phyloP scores from a whole-genome alignment of 2,797 vertebrate species.

The Hipposideros larvatus region DNA sequence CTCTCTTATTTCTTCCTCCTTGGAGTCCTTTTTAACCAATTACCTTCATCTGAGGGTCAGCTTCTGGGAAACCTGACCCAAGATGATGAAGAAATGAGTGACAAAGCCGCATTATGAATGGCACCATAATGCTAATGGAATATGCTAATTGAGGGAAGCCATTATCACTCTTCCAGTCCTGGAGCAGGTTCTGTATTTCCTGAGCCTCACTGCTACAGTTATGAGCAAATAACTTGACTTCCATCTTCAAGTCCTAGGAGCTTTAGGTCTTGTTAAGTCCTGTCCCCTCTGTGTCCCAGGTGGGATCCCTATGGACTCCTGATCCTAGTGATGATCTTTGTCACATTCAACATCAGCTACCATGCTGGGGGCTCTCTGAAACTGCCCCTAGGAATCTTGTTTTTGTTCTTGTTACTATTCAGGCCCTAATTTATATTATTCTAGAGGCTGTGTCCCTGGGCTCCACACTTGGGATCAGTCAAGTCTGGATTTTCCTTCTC shows the following conservation, averaged over 20 bases:
- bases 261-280: background rate
- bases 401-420: background rate
- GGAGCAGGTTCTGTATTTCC: background rate
- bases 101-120: background rate
- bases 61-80: background rate
- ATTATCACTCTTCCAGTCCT: background rate
- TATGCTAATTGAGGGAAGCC: background rate
- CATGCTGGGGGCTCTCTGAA: background rate
- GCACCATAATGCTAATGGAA: background rate
- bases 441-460: background rate
- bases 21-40: background rate
- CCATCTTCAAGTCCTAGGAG: background rate
- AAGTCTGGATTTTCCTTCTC: background rate
- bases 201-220: background rate
- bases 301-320: background rate
- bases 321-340: background rate
- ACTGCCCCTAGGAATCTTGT: too few species aligned
- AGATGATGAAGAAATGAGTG: background rate
- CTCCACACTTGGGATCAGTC: background rate
- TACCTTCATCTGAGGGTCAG: background rate
- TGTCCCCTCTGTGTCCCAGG: background rate
- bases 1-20: background rate
- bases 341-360: background rate
- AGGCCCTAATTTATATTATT: background rate
- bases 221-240: background rate